Evolutionary conservation across 2,113 vertebrate species (phyloP), one percentile per base, ranked within the genome.

Genomic region (Neodon shergylaensis): DNA sequence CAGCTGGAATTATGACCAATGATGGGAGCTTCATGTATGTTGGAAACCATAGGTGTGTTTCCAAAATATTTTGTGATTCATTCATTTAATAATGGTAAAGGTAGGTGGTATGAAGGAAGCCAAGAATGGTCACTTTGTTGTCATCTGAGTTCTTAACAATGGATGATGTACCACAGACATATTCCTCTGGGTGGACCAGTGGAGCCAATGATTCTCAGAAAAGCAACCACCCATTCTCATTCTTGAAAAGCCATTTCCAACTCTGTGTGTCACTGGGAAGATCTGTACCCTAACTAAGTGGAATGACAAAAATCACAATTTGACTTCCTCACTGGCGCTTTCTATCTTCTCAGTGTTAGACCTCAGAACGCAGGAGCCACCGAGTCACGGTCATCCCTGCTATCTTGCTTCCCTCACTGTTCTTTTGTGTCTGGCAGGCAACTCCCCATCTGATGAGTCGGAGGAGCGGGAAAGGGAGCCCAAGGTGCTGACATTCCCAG

Each of bases 381-480:
- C 1, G 49, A 58, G 36, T 54, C 87, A 36, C 0, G n/a, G 14
- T 2, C 3, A n/a, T 5, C 39, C 66, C 47, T 31, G 47, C 9
- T 42, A 1, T 70, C n/a, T 19, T 2, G 3, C 24, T 22, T 24
- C 36, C 24, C 31, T 96, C 74, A 81, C 63, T 36, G 58, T 24
- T 14, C 52, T 88, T 77, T 33, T 68, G 16, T 72, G 19, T 26
- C 92, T 73, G 52, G 89, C 98, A 99, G 99, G 99, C 52, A 99
- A 99, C 98, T 99, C 99, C 0, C 99, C 99, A 4, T 99, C 99
- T 0, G 99, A 99, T 0, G 99, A 99, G 98, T 99, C 99, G 0
- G 99, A 99, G 97, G 99, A 99, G 94, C 98, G 98, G 0, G 99
- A 99, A 95, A 99, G 99, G 98, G 99, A 99, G 97, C 98, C 99